These are phyloP conservation scores for Tachina lurida DNA, from an alignment of 2,888 invertebrate genomes.

Conservation along the genomic window DNA sequence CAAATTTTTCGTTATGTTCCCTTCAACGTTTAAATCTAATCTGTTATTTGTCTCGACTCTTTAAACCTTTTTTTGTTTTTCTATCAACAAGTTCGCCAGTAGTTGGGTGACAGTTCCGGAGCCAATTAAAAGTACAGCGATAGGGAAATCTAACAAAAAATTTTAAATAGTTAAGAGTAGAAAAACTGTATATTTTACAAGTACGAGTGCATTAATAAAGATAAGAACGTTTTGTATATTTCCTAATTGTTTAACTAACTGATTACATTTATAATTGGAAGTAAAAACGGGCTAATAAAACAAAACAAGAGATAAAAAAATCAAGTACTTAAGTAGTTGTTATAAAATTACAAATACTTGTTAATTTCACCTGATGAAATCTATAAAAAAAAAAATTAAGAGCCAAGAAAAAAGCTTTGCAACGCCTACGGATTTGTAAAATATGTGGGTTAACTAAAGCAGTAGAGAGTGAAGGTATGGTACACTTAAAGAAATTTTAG, in stretches of 20 bases:
- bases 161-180: conserved; percentile 1
- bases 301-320: background rate
- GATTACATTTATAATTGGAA: conserved; percentile 37
- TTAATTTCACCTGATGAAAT: conserved; percentile 1
- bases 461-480: background rate
- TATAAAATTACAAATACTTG: conserved; percentile 27
- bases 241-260: conserved; percentile 61
- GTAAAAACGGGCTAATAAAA: conserved; percentile 36
- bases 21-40: conserved; percentile 46
- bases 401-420: background rate
- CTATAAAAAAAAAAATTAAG: background rate
- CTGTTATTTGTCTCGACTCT: conserved; percentile 19
- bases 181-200: conserved; percentile 22
- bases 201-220: conserved; percentile 36
- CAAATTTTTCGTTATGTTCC: conserved; percentile 12
- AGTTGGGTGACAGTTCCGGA: background rate
- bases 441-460: too few species aligned
- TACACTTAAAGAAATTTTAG: background rate
- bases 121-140: background rate
- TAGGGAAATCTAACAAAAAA: conserved; percentile 23
- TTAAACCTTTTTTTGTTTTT: conserved; percentile 9
- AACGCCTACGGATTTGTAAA: too few species aligned
- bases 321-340: background rate
- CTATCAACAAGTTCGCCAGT: background rate
- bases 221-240: conserved; percentile 48